phyloP scores from a whole-genome alignment of 2,888 invertebrate genomes.

The Agrotis segetum region DNA sequence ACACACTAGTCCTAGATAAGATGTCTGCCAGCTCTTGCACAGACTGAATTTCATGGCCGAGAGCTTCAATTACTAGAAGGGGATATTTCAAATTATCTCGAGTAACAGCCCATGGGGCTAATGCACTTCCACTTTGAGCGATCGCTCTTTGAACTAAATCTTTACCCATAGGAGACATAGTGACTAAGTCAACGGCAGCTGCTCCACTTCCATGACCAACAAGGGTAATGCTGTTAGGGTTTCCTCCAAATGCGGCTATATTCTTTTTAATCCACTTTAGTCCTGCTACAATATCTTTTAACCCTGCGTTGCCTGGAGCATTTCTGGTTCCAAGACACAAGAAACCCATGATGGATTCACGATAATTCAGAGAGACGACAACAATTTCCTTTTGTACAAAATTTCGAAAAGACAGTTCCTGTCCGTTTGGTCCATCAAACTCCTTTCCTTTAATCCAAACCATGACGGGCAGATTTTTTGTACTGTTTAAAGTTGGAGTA shows the following conservation, averaged over 20 bases:
- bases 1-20: slow-evolving; percentile 79
- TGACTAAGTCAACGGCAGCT: slow-evolving; percentile 86
- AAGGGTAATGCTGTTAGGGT: slow-evolving; percentile 94
- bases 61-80: slow-evolving; percentile 80
- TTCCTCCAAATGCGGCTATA: slow-evolving; percentile 94
- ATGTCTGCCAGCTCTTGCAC: slow-evolving; percentile 77
- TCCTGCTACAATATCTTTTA: slow-evolving; percentile 96
- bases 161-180: slow-evolving; percentile 79
- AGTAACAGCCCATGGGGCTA: slow-evolving; percentile 86
- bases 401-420: slow-evolving; percentile 89
- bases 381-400: slow-evolving; percentile 92
- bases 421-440: slow-evolving; percentile 74
- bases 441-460: slow-evolving; percentile 87
- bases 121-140: slow-evolving; percentile 83
- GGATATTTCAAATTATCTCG: slow-evolving; percentile 84
- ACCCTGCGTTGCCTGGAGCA: slow-evolving; percentile 96
- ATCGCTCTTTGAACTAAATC: slow-evolving; percentile 83
- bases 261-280: slow-evolving; percentile 94
- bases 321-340: slow-evolving; percentile 91
- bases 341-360: slow-evolving; percentile 94
- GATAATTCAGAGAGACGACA: slow-evolving; percentile 93
- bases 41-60: slow-evolving; percentile 77
- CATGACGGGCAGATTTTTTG: slow-evolving; percentile 78
- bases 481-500: slow-evolving; percentile 72
- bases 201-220: slow-evolving; percentile 96